Base-by-base conservation (phyloP, 2,113 vertebrate genomes). In the Cavia aperea region DNA sequence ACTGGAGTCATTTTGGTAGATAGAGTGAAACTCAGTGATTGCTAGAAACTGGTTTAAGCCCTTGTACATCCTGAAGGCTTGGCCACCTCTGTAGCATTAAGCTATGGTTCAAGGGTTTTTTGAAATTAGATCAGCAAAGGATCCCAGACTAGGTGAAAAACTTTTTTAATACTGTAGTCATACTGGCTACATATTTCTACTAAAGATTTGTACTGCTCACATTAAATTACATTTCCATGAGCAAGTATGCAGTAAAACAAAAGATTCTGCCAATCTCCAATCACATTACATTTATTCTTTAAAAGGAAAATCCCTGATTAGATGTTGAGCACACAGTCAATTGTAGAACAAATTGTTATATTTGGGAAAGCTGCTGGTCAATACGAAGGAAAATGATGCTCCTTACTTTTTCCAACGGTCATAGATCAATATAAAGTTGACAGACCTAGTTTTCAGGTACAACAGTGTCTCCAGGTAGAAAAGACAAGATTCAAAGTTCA, bases 221-320 rank as follows among this genome's bases (percentile, higher is more conserved):
- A 14, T 86, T 88, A 93, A 95, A 92, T 95, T 78, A 72, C 84
- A 88, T 73, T 90, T 94, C 83, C 88, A 81, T 73, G 51, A 92
- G 90, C 70, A 93, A 92, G 75, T 11, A 60, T 43, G n/a, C 24
- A 46, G 51, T 26, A 46, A 94, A 88, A 86, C 73, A 70, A 77
- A 89, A 91, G 90, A 90, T 83, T 95, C 81, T 62, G 43, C 54
- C 88, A 60, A 33, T 90, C 88, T 90, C 82, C 88, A 90, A 88
- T 90, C 72, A 86, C 78, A 72, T 90, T 79, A 75, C 13, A 36
- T 86, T 94, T 88, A 86, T 93, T 94, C 89, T 93, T 93, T 85
- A 75, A 86, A 93, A 82, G 93, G 78, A n/a, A 90, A 94, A 92
- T 73, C 33, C 36, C 92, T 70, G 93, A 92, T 93, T 92, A 88